Base-by-base conservation (phyloP, 2,888 invertebrate species). In the Matsumyia berberina region DNA sequence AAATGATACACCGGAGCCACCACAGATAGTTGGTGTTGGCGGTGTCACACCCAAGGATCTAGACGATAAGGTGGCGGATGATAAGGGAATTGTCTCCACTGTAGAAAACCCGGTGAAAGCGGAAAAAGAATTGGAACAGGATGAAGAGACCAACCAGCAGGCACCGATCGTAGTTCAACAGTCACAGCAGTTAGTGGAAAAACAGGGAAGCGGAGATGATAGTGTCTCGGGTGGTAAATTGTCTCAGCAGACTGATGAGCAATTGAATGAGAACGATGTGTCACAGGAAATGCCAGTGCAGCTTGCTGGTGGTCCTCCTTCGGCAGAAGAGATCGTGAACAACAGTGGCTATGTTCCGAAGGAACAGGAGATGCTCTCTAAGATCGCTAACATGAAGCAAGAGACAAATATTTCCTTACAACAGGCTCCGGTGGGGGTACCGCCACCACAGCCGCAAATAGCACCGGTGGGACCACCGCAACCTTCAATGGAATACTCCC, bases 401-500 rank as follows among this genome's bases (percentile, higher is more conserved):
- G 92, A 92, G 87, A 62, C 88, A 8, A 76, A 70, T 46, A 58
- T 80, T 35, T 88, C 88, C 33, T 87, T 88, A 5, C 89, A 88
- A 11, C 88, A 82, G 24, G 37, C 58, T 24, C 15, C 51, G 3
- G 66, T 76, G 11, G 64, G 64, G 88, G 66, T 51, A 12, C 76
- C 88, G 88, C 64, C 90, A 66, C 92, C 93, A 46, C 92, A 92
- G 67, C 90, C 79, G 7, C 60, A 80, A 55, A 35, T 85, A 66
- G 24, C 85, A 58, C 15, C 87, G 72, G 19, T 82, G 89, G 67
- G 80, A 55, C 17, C 85, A 66, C 66, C 76, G 17, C 86, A 70
- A 29, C 86, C 82, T 3, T 37, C 62, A n/a, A 44, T 81, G 6
- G 90, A 93, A 88, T 93, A 94, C 87, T 93, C 93, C 7, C 94